Percentiles rank a stretch among this genome's conserved stretches.
phyloP scores from a whole-genome alignment of 2,888 invertebrate genomes.

The Amblyjoppa fuscipennis region DNA sequence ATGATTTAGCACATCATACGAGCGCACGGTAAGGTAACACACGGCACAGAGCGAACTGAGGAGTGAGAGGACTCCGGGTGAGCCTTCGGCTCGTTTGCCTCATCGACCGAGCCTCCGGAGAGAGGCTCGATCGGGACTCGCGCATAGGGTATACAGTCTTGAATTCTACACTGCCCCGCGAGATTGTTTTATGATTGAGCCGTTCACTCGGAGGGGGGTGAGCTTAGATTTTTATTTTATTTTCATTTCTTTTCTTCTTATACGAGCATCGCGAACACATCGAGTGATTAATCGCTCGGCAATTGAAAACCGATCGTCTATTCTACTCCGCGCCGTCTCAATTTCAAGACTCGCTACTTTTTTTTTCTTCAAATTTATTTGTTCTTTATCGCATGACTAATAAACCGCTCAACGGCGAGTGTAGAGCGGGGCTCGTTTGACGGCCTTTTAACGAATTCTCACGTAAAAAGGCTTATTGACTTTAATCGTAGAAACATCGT shows the following conservation, averaged over 20 bases:
- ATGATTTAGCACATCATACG: slow-evolving; percentile 84
- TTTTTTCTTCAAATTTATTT: slow-evolving; percentile 1
- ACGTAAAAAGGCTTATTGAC: too few relatives aligned
- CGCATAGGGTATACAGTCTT: slow-evolving; percentile 29
- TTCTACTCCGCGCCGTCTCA: slow-evolving; percentile 75
- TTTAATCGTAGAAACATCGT: too few relatives aligned
- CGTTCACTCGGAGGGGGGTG: slow-evolving; percentile 76
- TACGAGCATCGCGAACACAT: slow-evolving; percentile 38
- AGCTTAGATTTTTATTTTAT: slow-evolving; percentile 54
- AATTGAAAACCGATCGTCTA: slow-evolving; percentile 83
- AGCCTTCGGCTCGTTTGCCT: slow-evolving; percentile 72
- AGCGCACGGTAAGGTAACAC: slow-evolving; percentile 53
- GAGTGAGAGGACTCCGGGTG: slow-evolving; percentile 46
- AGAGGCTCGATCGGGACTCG: slow-evolving; percentile 55
- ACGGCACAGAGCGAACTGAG: slow-evolving; percentile 26
- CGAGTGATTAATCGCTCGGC: slow-evolving; percentile 84
- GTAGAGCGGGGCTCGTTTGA: neutral
- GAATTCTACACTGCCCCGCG: slow-evolving; percentile 68
- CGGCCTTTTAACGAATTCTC: neutral
- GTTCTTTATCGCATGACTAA: neutral
- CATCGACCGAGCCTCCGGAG: slow-evolving; percentile 69
- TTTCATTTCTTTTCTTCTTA: slow-evolving; percentile 14
- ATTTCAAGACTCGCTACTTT: slow-evolving; percentile 67
- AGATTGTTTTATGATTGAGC: slow-evolving; percentile 85
- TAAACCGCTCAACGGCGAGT: neutral